Conservation (phyloP, 2,888 invertebrate genomes). For the Melanargia galathea region DNA sequence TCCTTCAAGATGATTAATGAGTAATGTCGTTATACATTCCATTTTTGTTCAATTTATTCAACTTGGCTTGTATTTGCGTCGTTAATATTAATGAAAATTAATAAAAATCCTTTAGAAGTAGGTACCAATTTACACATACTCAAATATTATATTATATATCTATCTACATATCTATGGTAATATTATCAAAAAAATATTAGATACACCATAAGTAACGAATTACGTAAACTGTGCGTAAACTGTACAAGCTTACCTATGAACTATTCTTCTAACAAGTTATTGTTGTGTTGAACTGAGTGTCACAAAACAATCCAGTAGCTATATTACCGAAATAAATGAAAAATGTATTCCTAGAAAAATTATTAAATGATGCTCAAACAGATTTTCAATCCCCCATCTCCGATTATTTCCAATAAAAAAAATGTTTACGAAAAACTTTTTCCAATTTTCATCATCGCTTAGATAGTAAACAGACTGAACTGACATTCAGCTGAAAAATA, state of each 20-base stretch:
- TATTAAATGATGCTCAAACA: background rate
- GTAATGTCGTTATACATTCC: slow-evolving; percentile 9
- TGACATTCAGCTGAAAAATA: slow-evolving; percentile 17
- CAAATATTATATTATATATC: too few relatives aligned
- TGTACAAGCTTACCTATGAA: too few relatives aligned
- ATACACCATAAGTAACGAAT: too few relatives aligned
- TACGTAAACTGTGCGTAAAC: too few relatives aligned
- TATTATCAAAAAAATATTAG: too few relatives aligned
- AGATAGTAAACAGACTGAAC: slow-evolving; percentile 11
- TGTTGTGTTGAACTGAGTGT: too few relatives aligned
- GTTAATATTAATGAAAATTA: background rate
- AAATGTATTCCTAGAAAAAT: too few relatives aligned
- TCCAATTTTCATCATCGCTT: background rate
- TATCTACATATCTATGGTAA: too few relatives aligned
- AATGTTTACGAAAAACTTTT: background rate
- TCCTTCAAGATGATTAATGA: slow-evolving; percentile 17
- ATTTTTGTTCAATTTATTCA: background rate
- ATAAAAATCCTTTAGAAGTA: background rate
- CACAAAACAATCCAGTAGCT: too few relatives aligned
- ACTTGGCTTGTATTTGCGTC: background rate
- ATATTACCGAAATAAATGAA: too few relatives aligned
- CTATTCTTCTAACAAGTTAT: too few relatives aligned
- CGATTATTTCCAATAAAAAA: background rate
- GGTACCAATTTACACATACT: too few relatives aligned
- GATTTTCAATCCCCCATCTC: background rate